These are phyloP conservation scores for Perccottus glenii DNA, from an alignment of 2,113 vertebrate genomes.

Conservation along the genomic window DNA sequence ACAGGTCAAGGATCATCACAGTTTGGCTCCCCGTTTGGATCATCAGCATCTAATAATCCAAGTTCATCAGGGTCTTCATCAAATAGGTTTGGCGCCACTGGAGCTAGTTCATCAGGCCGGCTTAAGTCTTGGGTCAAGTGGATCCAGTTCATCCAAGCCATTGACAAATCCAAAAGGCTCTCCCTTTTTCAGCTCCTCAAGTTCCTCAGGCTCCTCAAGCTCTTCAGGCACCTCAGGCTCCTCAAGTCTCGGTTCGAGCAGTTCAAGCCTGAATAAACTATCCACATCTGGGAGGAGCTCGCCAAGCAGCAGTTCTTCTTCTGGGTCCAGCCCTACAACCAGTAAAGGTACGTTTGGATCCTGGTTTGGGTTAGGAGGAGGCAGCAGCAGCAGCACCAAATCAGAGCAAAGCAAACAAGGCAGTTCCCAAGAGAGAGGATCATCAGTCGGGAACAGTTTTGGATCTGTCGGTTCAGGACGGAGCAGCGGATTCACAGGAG, in stretches of 20 bases:
- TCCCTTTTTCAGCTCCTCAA: background rate
- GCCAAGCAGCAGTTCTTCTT: background rate
- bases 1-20: constrained; percentile 13
- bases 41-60: constrained; percentile 4
- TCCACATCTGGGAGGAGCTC: background rate
- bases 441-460: constrained; percentile 41
- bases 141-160: background rate
- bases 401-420: constrained; percentile 53
- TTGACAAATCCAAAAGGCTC: background rate
- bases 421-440: constrained; percentile 42
- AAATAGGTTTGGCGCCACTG: constrained; percentile 27
- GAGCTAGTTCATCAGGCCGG: constrained; percentile 3
- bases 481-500: constrained; percentile 9
- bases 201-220: background rate
- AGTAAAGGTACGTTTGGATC: constrained; percentile 1
- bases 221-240: background rate
- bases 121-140: constrained; percentile 9
- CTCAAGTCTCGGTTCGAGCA: constrained; percentile 4
- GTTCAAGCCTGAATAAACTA: constrained; percentile 17
- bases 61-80: constrained; percentile 15
- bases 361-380: background rate
- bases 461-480: constrained; percentile 33
- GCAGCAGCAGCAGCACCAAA: constrained; percentile 24
- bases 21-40: background rate
- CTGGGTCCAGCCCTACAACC: background rate